Conservation (phyloP, 2,113 vertebrate genomes). For the Oncorhynchus keta region DNA sequence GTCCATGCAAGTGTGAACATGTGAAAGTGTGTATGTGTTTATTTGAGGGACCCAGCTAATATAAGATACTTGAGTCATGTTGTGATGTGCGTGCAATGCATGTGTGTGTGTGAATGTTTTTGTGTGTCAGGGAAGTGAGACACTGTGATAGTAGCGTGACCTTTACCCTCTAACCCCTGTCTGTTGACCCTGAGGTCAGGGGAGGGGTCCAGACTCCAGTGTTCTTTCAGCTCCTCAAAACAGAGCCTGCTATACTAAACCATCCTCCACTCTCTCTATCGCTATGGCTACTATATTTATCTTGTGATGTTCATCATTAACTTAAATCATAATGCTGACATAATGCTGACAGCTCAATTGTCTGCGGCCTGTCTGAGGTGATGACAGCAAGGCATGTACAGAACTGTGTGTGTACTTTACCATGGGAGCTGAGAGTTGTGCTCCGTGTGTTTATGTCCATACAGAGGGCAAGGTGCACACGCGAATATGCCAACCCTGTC, state of each 20-base stretch:
- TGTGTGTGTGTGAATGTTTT: no score
- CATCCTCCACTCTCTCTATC: background rate
- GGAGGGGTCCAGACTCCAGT: constrained; percentile 14
- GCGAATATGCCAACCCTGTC: background rate
- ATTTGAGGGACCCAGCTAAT: background rate
- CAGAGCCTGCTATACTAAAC: no score
- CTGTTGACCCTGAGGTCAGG: constrained; percentile 41
- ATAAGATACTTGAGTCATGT: background rate
- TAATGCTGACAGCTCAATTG: constrained; percentile 6
- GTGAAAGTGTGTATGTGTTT: background rate
- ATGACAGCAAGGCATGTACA: constrained; percentile 4
- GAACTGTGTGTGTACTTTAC: background rate
- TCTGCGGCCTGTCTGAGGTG: background rate
- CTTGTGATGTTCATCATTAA: background rate
- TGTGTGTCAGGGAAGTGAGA: background rate
- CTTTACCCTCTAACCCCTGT: constrained; percentile 34
- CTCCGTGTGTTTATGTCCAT: background rate
- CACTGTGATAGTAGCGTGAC: constrained; percentile 35
- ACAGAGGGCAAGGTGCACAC: background rate
- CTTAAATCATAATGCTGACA: background rate
- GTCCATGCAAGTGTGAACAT: background rate
- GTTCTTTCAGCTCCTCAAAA: no score
- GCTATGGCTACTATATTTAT: background rate
- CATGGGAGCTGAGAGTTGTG: background rate
- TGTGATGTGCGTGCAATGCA: background rate